These are phyloP conservation scores for Burhinus bistriatus DNA, from an alignment of 2,113 vertebrate genomes.

Conservation along the genomic window DNA sequence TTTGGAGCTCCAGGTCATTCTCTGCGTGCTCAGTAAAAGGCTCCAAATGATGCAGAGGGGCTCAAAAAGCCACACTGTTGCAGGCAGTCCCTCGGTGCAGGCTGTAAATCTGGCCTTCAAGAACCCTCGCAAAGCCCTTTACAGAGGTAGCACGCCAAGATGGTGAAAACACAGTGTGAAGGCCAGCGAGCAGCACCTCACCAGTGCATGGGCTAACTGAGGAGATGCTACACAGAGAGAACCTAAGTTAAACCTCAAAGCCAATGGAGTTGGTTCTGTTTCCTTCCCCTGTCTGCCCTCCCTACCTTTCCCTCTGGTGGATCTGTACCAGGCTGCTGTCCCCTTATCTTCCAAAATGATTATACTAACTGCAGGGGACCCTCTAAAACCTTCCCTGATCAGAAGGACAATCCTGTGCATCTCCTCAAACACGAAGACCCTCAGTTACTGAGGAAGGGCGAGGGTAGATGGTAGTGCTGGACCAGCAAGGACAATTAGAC, in stretches of 20 bases:
- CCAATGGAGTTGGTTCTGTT: not conserved
- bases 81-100: not conserved
- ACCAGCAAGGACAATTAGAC: not conserved
- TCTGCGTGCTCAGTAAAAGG: not conserved
- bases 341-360: not conserved
- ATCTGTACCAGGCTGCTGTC: rapidly evolving
- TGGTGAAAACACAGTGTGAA: not conserved
- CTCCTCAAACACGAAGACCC: not conserved
- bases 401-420: not conserved
- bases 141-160: rapidly evolving
- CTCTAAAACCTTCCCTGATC: not conserved
- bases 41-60: not conserved
- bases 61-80: not conserved
- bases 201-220: not conserved
- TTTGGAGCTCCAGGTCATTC: not conserved
- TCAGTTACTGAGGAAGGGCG: rapidly evolving
- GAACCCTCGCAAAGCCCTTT: too few species aligned
- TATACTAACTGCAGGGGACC: not conserved
- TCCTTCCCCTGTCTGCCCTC: not conserved
- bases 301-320: not conserved
- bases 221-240: not conserved
- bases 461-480: not conserved
- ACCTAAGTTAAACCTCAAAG: not conserved
- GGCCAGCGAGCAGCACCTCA: not conserved
- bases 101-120: not conserved